These are phyloP conservation scores for Thecophora atra DNA, from an alignment of 2,888 invertebrate genomes.

Conservation along the genomic window DNA sequence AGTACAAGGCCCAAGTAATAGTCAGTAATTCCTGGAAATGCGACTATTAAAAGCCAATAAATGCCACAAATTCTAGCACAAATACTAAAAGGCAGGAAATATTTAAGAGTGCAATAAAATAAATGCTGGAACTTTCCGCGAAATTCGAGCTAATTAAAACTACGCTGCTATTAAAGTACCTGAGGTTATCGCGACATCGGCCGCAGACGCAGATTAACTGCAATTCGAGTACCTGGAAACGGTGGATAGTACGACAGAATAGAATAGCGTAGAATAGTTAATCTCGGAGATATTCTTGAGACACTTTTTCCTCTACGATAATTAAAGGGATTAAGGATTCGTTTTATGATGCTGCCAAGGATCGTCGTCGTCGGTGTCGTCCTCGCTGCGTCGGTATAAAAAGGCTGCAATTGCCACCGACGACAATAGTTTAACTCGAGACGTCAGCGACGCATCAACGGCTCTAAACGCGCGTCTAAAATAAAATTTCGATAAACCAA, in stretches of 20 bases:
- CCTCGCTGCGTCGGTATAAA: constrained; percentile 1
- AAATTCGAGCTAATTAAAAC: background rate
- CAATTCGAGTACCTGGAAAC: background rate
- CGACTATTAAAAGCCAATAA: too few species aligned
- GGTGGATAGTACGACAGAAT: too few species aligned
- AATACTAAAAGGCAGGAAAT: too few species aligned
- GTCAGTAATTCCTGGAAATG: too few species aligned
- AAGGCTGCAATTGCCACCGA: background rate
- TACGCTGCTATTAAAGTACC: background rate
- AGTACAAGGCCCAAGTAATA: too few species aligned
- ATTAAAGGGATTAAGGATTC: constrained; percentile 12
- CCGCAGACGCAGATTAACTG: background rate
- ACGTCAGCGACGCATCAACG: background rate
- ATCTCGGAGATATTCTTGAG: background rate
- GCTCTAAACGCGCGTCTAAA: background rate
- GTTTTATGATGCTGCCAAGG: constrained; percentile 2
- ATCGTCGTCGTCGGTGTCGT: background rate
- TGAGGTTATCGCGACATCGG: background rate
- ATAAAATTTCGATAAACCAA: background rate
- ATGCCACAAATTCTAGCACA: too few species aligned
- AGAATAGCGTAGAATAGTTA: too few species aligned
- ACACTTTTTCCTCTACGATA: background rate
- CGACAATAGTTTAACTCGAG: background rate
- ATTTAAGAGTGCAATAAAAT: too few species aligned
- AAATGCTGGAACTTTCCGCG: background rate